Evolutionary conservation across 2,113 vertebrate species (phyloP), one percentile per base, ranked within the genome.

Genomic region (Eonycteris spelaea): DNA sequence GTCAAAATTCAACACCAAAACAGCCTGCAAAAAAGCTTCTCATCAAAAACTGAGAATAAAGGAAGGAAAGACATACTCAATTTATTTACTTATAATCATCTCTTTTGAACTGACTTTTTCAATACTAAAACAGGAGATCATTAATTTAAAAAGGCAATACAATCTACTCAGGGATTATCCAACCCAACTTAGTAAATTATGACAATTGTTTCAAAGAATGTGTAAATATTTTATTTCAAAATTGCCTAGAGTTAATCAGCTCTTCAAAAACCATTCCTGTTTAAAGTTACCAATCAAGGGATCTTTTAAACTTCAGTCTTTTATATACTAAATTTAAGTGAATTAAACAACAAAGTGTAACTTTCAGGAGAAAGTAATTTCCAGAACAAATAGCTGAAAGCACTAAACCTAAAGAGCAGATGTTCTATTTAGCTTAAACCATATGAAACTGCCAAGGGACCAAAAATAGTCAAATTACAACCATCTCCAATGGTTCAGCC

Each of bases 1-100:
- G 67, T 86, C 70, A 94, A 94, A 97, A 95, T 90, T 77, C 61
- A 86, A 82, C 77, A 97, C 91, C n/a, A 91, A 86, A 67, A 91
- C n/a, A 67, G 53, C 55, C 24, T 92, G 43, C 35, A 87, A 80
- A 94, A 97, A 82, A 96, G 48, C 8, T 68, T 92, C 77, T 77
- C 68, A 92, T 71, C 45, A 71, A 87, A 95, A 90, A 75, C 67
- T 40, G 35, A 70, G 33, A 57, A n/a, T 14, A 28, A 88, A 45
- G 2, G 7, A 86, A 85, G 45, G 15, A 57, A 71, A 61, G 63
- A 95, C 51, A 92, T 43, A 78, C 35, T 63, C 26, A 11, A 90
- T 84, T 77, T 93, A 59, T 79, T 93, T 80, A 94, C 33, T 94
- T 63, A 80, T 88, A 63, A 85, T 75, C 57, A 71, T 80, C 40